Conservation (phyloP, 2,797 vertebrate species). For the Myotis planiceps region DNA sequence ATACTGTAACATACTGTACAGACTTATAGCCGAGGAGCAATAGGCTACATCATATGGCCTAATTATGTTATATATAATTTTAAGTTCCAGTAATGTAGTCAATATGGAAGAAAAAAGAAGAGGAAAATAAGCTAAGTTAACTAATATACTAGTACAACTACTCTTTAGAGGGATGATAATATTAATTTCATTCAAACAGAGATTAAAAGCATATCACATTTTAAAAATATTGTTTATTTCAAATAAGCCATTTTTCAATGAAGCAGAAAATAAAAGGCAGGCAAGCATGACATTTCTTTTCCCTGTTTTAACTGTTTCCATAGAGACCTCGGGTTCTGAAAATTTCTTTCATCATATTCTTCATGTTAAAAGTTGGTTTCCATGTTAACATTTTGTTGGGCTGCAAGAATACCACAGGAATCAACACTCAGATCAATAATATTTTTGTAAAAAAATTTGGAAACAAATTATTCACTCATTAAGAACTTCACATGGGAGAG, state of each 20-base stretch:
- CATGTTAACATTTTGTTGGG: slow-evolving; percentile 6
- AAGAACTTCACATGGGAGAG: background rate
- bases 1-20: background rate
- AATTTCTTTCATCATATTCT: background rate
- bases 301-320: slow-evolving; percentile 62
- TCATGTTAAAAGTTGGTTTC: slow-evolving; percentile 31
- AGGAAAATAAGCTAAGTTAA: background rate
- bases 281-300: slow-evolving; percentile 37
- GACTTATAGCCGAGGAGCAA: background rate
- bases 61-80: background rate
- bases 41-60: background rate
- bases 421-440: background rate
- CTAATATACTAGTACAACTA: background rate
- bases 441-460: background rate
- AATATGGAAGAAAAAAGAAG: background rate
- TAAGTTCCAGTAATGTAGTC: background rate
- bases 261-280: slow-evolving; percentile 63
- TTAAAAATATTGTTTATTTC: background rate
- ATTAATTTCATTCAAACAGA: slow-evolving; percentile 32
- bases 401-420: background rate
- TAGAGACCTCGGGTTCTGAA: background rate
- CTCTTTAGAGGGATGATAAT: background rate
- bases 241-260: background rate
- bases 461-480: background rate
- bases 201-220: background rate